Base-by-base conservation (phyloP, 2,888 invertebrate species). In the Ophioninae sp. region DNA sequence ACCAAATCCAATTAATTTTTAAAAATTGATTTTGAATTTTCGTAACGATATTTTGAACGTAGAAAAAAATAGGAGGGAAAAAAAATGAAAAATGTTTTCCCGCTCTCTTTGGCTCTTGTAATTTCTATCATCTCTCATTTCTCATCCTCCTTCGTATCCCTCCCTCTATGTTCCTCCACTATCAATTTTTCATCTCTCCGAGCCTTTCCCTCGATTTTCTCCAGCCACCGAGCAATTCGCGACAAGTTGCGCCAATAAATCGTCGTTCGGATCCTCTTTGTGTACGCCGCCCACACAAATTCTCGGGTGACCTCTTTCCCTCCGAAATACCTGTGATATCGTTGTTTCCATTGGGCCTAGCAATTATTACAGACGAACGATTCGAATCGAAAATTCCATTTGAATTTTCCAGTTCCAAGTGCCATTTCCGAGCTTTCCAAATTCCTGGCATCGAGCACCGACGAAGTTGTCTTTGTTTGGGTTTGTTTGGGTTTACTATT, bases 201-300 rank as follows among this genome's bases (percentile, higher is more conserved):
- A n/a, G n/a, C n/a, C 10, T 41, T 8, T 10, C 41, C 5, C 41
- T 5, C 51, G 7, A 8, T 22, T 73, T 13, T 82, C 69, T 71
- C 73, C 78, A 73, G 76, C 87, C 85, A 68, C 68, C 81, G 85
- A 86, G 86, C 87, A 88, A 89, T 89, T 89, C 87, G 86, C 84
- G 87, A 84, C 87, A 85, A 88, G 86, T 88, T 88, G 86, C 87
- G 87, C 86, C 88, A 88, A 88, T 88, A 88, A 89, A 87, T 87
- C 86, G 82, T 86, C 85, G 86, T 81, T 79, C 81, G 82, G 85
- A 82, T 86, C 84, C 81, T 85, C 85, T 86, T 85, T 83, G 41
- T 41, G 41, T 41, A 10, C 6, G 59, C 74, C 73, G 76, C 79
- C 79, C 79, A 84, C 76, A 76, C 81, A 76, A 81, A 79, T 81